Percentiles rank a stretch among this genome's conserved stretches.
These are phyloP conservation scores for Sebastes aleutianus DNA, from an alignment of 2,797 vertebrate genomes.

Conservation along the genomic window DNA sequence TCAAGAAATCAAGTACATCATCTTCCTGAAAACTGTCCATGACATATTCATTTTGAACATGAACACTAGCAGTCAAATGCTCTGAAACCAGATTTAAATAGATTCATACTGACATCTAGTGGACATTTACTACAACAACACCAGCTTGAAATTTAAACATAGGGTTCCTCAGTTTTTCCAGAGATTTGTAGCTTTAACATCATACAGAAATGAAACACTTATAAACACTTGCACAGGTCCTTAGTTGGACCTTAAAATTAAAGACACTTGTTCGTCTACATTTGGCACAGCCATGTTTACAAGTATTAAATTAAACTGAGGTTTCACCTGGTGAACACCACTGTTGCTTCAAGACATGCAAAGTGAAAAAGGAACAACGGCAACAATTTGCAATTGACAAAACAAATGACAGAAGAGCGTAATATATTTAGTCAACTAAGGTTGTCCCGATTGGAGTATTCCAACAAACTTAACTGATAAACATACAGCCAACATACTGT, in stretches of 20 bases:
- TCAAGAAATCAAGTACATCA: not conserved
- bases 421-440: not conserved
- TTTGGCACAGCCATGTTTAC: constrained; percentile 10
- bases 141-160: not conserved
- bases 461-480: not conserved
- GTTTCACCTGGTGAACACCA: not conserved
- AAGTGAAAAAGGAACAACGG: not conserved
- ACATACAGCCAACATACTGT: not conserved
- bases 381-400: not conserved
- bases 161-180: not conserved
- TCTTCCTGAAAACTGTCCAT: not conserved
- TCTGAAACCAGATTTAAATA: not conserved
- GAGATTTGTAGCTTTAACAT: not conserved
- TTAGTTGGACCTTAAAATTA: not conserved
- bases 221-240: not conserved
- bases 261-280: constrained; percentile 1
- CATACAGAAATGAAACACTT: not conserved
- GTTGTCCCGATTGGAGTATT: not conserved
- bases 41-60: not conserved
- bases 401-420: not conserved
- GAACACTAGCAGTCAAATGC: not conserved
- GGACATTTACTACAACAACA: constrained; percentile 27
- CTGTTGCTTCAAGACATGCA: constrained; percentile 35
- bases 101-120: constrained; percentile 50
- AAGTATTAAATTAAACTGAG: not conserved